These are phyloP conservation scores for Meloidogyne chitwoodi DNA, from an alignment of 1,140 invertebrate species.

Conservation along the genomic window DNA sequence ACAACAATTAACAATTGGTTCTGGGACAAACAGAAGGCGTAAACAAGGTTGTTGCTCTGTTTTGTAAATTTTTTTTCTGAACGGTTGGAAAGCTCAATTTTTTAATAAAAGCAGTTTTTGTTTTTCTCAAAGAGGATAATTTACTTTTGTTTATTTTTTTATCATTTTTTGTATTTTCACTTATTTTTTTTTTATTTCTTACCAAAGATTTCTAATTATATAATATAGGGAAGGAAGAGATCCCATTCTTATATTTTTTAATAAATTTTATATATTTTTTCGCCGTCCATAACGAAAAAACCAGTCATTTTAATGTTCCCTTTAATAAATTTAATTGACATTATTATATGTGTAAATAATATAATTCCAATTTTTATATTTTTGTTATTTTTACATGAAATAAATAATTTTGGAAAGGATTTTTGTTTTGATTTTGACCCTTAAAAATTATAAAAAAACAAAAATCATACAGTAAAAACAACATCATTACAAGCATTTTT, in stretches of 20 bases:
- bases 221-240: neutral
- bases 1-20: neutral
- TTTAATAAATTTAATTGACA: neutral
- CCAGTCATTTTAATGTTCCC: neutral
- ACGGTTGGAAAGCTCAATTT: neutral
- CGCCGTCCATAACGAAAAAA: neutral
- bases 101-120: neutral
- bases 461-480: neutral
- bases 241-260: neutral
- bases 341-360: too few species aligned
- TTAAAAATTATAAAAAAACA: too few species aligned
- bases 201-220: neutral
- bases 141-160: too few species aligned
- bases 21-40: conserved; percentile 9
- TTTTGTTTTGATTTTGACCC: too few species aligned
- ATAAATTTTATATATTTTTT: neutral
- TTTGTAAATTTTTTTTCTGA: neutral
- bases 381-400: neutral
- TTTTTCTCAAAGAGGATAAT: neutral
- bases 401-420: neutral
- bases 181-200: neutral
- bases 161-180: neutral
- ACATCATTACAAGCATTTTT: neutral
- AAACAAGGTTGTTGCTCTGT: conserved; percentile 19
- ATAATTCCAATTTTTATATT: neutral